Evolutionary conservation across 92 coral and sea anemone genomes (phyloP).

Genomic region (Bergia sp.): DNA sequence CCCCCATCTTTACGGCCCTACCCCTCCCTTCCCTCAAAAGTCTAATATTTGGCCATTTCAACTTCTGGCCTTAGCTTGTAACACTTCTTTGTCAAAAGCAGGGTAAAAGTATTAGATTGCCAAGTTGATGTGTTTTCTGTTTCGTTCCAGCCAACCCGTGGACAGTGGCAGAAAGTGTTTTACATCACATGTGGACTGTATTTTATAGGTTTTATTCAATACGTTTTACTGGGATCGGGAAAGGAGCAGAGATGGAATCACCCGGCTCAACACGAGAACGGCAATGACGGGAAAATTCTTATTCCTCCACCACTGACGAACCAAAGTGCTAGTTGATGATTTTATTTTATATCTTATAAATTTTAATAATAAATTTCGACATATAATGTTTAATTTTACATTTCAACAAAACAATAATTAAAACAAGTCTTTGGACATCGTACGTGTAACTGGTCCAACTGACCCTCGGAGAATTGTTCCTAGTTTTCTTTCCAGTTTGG

Average conservation of each 20-base stretch:
- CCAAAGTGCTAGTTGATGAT: not conserved
- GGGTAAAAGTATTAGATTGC: not conserved
- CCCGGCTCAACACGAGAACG: constrained; percentile 56
- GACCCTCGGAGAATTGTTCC: no score
- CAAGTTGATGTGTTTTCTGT: not conserved
- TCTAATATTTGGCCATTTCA: no score
- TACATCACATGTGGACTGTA: constrained; percentile 79
- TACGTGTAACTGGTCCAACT: no score
- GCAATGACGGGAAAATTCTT: not conserved
- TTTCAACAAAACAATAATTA: not conserved
- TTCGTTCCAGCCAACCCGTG: constrained; percentile 82
- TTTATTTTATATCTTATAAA: no score
- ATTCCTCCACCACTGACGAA: constrained; percentile 2
- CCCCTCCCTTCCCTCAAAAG: no score
- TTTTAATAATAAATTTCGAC: no score
- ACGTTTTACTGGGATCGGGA: constrained; percentile 65
- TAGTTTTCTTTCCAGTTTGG: no score
- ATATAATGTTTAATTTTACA: not conserved
- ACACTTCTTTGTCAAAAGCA: no score
- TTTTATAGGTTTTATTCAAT: constrained; percentile 71
- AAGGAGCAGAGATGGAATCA: constrained; percentile 89
- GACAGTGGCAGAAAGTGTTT: constrained; percentile 93
- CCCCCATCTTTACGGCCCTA: no score
- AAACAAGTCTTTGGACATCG: no score
- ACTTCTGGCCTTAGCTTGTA: no score